Percentiles rank a stretch among this genome's conserved stretches.
Evolutionary conservation across 2,797 vertebrate species (phyloP).

Genomic region (Numenius phaeopus): DNA sequence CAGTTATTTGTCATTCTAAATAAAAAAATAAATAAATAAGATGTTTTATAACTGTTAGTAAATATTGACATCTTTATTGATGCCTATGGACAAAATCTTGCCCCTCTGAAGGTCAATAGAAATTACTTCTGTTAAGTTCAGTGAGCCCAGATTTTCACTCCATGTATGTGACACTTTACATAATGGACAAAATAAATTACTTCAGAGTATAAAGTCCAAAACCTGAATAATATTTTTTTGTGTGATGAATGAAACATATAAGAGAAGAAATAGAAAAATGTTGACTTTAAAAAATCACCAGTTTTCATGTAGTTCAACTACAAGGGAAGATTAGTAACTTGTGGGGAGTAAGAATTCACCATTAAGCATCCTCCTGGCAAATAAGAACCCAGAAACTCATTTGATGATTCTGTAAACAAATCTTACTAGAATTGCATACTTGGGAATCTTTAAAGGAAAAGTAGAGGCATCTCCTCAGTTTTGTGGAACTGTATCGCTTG

Average conservation of each 20-base stretch:
- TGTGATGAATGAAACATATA: background rate
- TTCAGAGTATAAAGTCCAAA: background rate
- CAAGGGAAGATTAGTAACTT: background rate
- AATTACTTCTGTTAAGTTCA: slow-evolving; percentile 1
- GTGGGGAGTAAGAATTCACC: background rate
- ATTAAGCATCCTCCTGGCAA: background rate
- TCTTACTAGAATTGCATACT: background rate
- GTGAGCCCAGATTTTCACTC: background rate
- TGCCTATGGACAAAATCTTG: background rate
- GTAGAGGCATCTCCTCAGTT: background rate
- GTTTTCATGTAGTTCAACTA: background rate
- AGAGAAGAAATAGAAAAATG: background rate
- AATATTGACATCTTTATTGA: slow-evolving; percentile 12
- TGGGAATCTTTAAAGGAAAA: background rate
- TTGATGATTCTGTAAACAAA: background rate
- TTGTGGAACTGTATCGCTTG: background rate
- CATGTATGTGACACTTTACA: background rate
- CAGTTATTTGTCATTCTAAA: background rate
- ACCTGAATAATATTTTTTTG: background rate
- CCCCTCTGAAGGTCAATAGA: background rate
- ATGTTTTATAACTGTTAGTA: background rate
- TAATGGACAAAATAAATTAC: background rate
- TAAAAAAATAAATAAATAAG: background rate
- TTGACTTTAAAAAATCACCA: background rate
- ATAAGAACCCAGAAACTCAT: background rate